Conservation (phyloP, 1,140 invertebrate genomes). For the Trichonephila clavipes region DNA sequence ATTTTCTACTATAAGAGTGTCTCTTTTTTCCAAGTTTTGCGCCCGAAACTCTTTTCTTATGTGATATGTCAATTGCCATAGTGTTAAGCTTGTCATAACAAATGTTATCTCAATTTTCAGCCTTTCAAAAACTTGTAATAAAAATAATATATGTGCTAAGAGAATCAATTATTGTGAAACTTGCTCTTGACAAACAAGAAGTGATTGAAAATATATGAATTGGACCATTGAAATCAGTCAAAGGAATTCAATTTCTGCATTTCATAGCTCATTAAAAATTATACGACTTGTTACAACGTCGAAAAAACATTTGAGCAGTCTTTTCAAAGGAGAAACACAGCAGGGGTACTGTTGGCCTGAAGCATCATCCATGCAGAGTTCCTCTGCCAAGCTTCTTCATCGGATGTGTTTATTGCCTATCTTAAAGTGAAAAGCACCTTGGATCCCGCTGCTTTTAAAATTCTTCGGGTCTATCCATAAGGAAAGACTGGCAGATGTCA, state of each 20-base stretch:
- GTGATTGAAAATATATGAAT: background rate
- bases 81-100: too few species aligned
- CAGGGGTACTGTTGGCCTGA: background rate
- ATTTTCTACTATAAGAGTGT: too few species aligned
- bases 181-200: background rate
- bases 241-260: background rate
- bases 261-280: constrained; percentile 29
- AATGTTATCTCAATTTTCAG: too few species aligned
- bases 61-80: too few species aligned
- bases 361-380: background rate
- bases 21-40: too few species aligned
- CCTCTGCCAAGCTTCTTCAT: background rate
- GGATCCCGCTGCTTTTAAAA: background rate
- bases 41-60: too few species aligned
- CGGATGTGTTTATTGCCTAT: background rate
- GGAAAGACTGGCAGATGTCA: background rate
- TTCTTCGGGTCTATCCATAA: background rate
- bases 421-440: background rate
- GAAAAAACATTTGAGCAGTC: background rate
- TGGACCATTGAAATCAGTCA: background rate
- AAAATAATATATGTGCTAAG: too few species aligned
- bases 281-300: background rate
- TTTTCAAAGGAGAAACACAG: background rate
- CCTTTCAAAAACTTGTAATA: too few species aligned
- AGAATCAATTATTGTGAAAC: too few species aligned